phyloP scores from a whole-genome alignment of 2,888 invertebrate species.

The Dendrolimus pini region DNA sequence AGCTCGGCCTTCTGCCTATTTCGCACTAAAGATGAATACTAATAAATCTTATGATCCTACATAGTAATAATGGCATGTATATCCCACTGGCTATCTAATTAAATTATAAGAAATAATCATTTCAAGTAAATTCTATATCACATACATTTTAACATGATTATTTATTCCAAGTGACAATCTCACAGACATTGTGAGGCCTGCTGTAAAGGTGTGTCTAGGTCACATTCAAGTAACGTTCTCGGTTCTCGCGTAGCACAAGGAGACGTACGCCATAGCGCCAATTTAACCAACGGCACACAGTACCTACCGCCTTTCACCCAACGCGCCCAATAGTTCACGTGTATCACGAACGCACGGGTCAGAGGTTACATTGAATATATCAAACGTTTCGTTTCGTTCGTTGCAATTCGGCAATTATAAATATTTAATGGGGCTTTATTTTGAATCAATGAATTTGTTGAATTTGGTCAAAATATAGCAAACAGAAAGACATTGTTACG shows the following conservation, averaged over 20 bases:
- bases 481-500: too few relatives aligned
- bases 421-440: not conserved
- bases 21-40: too few relatives aligned
- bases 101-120: too few relatives aligned
- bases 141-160: too few relatives aligned
- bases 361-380: slow-evolving; percentile 26
- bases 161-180: not conserved
- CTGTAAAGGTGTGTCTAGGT: slow-evolving; percentile 14
- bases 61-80: too few relatives aligned
- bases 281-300: slow-evolving; percentile 15
- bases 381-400: not conserved
- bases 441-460: too few relatives aligned
- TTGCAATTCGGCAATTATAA: not conserved
- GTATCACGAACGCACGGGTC: slow-evolving; percentile 41
- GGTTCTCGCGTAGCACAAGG: slow-evolving; percentile 6
- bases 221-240: slow-evolving; percentile 3
- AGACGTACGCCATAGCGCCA: slow-evolving; percentile 15
- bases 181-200: not conserved
- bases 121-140: too few relatives aligned
- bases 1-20: too few relatives aligned
- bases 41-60: too few relatives aligned
- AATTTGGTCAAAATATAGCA: too few relatives aligned
- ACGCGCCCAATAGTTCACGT: slow-evolving; percentile 46
- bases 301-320: slow-evolving; percentile 51
- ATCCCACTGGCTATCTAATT: too few relatives aligned